Evolutionary conservation across 2,113 vertebrate species (phyloP), one percentile per base, ranked within the genome.

Genomic region (Notechis scutatus): DNA sequence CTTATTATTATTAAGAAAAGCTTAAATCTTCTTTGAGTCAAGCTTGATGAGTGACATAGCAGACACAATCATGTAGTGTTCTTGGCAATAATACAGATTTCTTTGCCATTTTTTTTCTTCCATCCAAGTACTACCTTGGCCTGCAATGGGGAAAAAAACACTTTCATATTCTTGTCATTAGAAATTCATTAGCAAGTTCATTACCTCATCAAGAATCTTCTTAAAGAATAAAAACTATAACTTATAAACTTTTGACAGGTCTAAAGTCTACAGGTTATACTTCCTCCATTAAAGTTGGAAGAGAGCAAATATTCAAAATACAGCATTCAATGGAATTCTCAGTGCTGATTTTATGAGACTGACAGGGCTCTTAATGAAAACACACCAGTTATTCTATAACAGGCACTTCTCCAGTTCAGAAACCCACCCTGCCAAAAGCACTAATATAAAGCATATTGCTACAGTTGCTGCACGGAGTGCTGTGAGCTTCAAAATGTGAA

Each of bases 361-460:
- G 91, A 90, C 87, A 88, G 4, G 26, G 7, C 89, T 64, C 92
- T 94, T 96, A 96, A 94, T n/a, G 20, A 88, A 96, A 64, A 24
- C 88, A 85, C 59, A 88, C 88, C 55, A 94, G 92, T 85, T 69
- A 91, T 47, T 93, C 90, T 92, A 96, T 92, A 96, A 92, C 56
- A 95, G 93, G 94, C 61, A 5, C 7, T 0, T 39, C 89, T 93
- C 55, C 11, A 18, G 93, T 93, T 91, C 95, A 93, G 91, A 91
- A 85, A 26, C 34, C 12, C 15, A 1, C 89, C 93, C 87, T 86
- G 0, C 34, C 91, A 34, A 88, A 26, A 52, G 93, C 95, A 85
- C 21, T 57, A 39, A 39, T 1, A 34, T 88, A 95, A 87, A 4
- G 93, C 94, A 85, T 88, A 92, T 96, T 96, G 95, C 85, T 61